Evolutionary conservation across 2,888 invertebrate species (phyloP), one percentile per base, ranked within the genome.

Genomic region (Ischnura elegans): DNA sequence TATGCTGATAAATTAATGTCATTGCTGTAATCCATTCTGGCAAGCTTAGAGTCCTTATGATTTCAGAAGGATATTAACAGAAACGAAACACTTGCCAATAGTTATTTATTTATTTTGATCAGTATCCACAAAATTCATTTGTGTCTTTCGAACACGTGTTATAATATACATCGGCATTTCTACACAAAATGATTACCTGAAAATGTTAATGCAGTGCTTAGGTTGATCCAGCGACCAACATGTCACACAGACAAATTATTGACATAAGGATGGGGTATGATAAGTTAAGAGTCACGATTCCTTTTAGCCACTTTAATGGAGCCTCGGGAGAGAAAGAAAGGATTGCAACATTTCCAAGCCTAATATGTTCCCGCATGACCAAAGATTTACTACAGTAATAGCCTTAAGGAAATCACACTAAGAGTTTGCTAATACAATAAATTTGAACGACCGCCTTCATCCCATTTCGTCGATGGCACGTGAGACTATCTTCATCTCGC

Each of bases 361-460:
- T n/a, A 76, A 76, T 76, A 76, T 76, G 36, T 76, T 76, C 25
- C 76, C 4, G 76, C 76, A 76, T 76, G 36, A 16, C 36, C 55
- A 66, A 43, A 61, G 66, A 90, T 90, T 61, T 90, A 90, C 43
- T 61, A 43, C n/a, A 10, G 43, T n/a, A 66, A 66, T 61, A 61
- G 36, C 86, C 43, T 43, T 42, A 66, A 90, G 90, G n/a, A 90
- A 90, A 90, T 42, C 90, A 61, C 55, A 76, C 76, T 76, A 29
- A n/a, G 8, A 76, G 76, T n/a, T 36, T 36, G 61, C 90, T 90
- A 42, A 90, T 90, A 43, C 25, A 90, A 61, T 61, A 66, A 90
- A 76, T 10, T 16, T 36, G 6, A 76, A 36, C 6, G 36, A 36
- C 36, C 16, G 25, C 13, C 66, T 29, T 76, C 13, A 36, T 29